Evolutionary conservation across 1,140 invertebrate species (phyloP).

Genomic region (Pseudomyrmex cubaensis): DNA sequence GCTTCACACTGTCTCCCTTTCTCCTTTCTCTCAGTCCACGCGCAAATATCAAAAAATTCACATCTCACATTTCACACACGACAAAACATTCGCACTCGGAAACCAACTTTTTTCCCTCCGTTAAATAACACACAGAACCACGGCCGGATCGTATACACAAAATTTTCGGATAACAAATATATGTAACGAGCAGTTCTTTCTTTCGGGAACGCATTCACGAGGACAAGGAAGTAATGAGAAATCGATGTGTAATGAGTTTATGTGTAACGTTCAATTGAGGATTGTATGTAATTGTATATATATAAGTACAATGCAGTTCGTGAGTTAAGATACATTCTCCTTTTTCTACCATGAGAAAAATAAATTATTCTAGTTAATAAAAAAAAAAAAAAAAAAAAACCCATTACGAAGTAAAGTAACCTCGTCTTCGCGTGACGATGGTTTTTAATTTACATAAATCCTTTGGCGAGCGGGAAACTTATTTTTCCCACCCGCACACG

Average conservation of each 20-base stretch:
- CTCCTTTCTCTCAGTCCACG: constrained; percentile 43
- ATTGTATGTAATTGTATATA: constrained; percentile 84
- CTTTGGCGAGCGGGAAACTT: too few species aligned
- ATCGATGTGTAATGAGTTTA: constrained; percentile 83
- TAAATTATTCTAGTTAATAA: constrained; percentile 87
- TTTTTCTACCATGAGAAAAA: constrained; percentile 86
- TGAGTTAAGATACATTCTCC: constrained; percentile 86
- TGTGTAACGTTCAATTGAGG: constrained; percentile 84
- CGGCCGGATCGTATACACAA: not conserved
- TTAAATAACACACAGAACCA: not conserved
- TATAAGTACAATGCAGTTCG: constrained; percentile 84
- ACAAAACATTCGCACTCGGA: constrained; percentile 30
- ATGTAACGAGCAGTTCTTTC: constrained; percentile 55
- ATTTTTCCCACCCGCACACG: too few species aligned
- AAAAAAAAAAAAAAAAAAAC: constrained; percentile 70
- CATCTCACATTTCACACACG: constrained; percentile 40
- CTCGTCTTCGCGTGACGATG: not conserved
- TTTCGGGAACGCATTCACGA: constrained; percentile 68
- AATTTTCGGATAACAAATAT: constrained; percentile 21
- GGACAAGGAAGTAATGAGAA: constrained; percentile 75
- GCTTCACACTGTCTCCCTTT: constrained; percentile 16
- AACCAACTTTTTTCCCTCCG: constrained; percentile 61
- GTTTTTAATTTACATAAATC: not conserved
- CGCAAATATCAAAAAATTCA: constrained; percentile 9
- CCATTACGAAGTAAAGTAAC: not conserved